Percentiles rank a stretch among this genome's conserved stretches.
Evolutionary conservation across 2,797 vertebrate species (phyloP).

Genomic region (Glyptemys insculpta): DNA sequence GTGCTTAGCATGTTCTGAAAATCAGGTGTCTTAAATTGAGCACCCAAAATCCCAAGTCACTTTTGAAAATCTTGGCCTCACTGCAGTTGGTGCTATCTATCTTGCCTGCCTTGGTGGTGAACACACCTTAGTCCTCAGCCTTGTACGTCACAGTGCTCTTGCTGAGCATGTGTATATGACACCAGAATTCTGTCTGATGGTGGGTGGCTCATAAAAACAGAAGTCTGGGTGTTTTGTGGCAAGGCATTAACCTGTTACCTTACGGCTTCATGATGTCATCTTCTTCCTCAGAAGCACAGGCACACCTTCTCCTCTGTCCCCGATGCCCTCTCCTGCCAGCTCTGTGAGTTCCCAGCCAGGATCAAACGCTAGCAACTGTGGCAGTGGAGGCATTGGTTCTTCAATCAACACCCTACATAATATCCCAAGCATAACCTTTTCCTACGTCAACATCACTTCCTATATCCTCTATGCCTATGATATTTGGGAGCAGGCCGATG

Average conservation of each 20-base stretch:
- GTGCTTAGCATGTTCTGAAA: background rate
- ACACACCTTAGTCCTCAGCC: background rate
- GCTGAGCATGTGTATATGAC: background rate
- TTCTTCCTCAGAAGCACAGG: constrained; percentile 82
- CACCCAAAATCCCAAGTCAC: background rate
- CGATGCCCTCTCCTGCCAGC: constrained; percentile 86
- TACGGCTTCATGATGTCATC: background rate
- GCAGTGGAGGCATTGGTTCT: constrained; percentile 56
- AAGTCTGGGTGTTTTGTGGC: background rate
- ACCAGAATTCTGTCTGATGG: background rate
- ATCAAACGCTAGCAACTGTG: constrained; percentile 75
- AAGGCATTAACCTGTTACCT: background rate
- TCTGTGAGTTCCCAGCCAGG: constrained; percentile 79
- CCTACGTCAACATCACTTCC: constrained; percentile 92
- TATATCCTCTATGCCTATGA: constrained; percentile 90
- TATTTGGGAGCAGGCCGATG: constrained; percentile 93
- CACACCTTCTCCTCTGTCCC: constrained; percentile 86
- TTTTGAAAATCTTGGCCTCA: background rate
- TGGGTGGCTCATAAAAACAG: background rate
- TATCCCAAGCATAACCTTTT: constrained; percentile 88
- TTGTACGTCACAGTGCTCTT: background rate
- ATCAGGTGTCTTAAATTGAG: background rate
- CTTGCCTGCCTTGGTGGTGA: background rate
- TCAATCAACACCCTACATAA: constrained; percentile 83
- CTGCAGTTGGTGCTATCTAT: background rate